Percentiles rank a stretch among this genome's conserved stretches.
These are phyloP conservation scores for Leiothrix lutea DNA, from an alignment of 2,113 vertebrate genomes.

Conservation along the genomic window DNA sequence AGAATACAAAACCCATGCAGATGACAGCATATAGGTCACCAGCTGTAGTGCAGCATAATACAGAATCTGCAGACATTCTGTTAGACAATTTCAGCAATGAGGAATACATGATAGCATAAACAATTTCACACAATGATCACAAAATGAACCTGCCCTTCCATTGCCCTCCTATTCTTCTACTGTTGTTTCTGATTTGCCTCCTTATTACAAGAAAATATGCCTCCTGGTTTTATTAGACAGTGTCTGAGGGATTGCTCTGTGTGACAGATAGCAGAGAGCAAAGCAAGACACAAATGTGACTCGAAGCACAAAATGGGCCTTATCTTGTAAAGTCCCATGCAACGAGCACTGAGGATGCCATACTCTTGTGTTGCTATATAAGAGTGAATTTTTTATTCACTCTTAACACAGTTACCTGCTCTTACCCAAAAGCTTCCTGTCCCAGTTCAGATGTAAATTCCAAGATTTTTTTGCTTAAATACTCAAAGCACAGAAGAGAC, in stretches of 20 bases:
- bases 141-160: conserved; percentile 51
- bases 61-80: conserved; percentile 33
- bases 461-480: background rate
- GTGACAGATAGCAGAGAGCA: background rate
- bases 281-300: background rate
- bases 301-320: background rate
- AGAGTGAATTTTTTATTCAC: background rate
- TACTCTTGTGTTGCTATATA: background rate
- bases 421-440: background rate
- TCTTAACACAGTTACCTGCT: background rate
- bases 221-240: background rate
- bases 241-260: background rate
- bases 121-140: conserved; percentile 46
- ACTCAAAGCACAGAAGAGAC: background rate
- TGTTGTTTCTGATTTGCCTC: conserved; percentile 23
- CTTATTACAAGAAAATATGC: background rate
- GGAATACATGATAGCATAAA: conserved; percentile 30
- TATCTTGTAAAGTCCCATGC: background rate
- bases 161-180: conserved; percentile 30
- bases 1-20: conserved; percentile 11
- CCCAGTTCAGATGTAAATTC: background rate
- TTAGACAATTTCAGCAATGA: conserved; percentile 23
- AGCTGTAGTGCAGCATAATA: conserved; percentile 37
- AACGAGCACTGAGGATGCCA: background rate
- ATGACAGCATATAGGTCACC: conserved; percentile 61